Base-by-base conservation (phyloP, 2,113 vertebrate genomes). In the Bambusicola thoracicus region DNA sequence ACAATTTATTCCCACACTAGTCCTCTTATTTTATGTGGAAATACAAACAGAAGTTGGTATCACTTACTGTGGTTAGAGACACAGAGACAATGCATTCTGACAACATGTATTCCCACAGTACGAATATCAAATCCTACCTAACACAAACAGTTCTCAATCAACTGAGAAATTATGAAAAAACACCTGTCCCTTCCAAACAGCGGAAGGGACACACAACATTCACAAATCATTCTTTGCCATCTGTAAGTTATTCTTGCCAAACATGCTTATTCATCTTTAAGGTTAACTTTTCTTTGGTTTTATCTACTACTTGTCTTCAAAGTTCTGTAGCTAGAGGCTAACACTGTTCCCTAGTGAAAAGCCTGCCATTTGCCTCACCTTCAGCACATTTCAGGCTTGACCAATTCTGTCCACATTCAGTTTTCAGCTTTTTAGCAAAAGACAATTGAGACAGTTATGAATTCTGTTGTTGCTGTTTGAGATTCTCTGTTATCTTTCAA, bases 231-330 rank as follows among this genome's bases (percentile, higher is more conserved):
- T 27, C 24, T 34, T 48, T 14, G n/a, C 27, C n/a, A 73, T 27
- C 22, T 3, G 43, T 13, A 84, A 82, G 18, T 53, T 5, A 83
- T 8, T 32, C 5, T 68, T 67, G 19, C 29, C 13, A 92, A 75
- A 87, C 8, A 9, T 41, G 13, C 32, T 48, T 34, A 75, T 65
- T 73, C 6, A 36, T 17, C 44, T 89, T 85, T 61, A 63, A 66
- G 13, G 14, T 83, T 80, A 85, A 62, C 22, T 87, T 65, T 40
- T 20, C n/a, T 85, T 66, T 56, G 78, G 16, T 55, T 66, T 91
- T 79, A 70, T 13, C 27, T 58, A 13, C 56, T 84, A 55, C 29
- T 62, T 22, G 13, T 41, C 58, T 79, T 59, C 48, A 79, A 49
- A 43, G 21, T 82, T 69, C 49, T 58, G 36, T 32, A 14, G 17